Conservation (phyloP, 1,140 invertebrate genomes). For the Trachymyrmex cornetzi region DNA sequence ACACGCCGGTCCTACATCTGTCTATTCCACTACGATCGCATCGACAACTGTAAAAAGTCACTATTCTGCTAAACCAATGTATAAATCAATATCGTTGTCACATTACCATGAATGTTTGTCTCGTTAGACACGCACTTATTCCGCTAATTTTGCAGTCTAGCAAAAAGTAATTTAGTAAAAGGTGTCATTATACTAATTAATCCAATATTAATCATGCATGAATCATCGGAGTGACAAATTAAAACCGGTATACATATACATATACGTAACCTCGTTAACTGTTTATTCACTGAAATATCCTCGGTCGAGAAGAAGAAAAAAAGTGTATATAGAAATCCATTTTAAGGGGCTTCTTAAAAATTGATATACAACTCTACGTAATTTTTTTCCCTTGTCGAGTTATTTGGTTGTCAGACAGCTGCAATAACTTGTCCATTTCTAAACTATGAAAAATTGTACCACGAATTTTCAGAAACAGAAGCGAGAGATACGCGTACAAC, state of each 20-base stretch:
- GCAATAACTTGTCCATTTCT: not conserved
- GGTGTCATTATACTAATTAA: not conserved
- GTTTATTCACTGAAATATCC: not conserved
- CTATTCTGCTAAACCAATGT: not conserved
- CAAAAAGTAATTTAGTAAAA: not conserved
- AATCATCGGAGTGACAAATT: not conserved
- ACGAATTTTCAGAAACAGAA: not conserved
- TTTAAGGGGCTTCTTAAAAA: slow-evolving; percentile 1
- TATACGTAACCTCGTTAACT: not conserved
- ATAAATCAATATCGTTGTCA: slow-evolving; percentile 16
- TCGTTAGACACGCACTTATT: slow-evolving; percentile 28
- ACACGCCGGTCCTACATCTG: not conserved
- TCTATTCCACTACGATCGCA: not conserved
- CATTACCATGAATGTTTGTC: not conserved
- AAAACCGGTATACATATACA: slow-evolving; percentile 3
- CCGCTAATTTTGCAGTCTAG: not conserved
- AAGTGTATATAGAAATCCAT: not conserved
- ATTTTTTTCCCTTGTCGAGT: not conserved
- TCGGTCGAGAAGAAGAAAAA: slow-evolving; percentile 2
- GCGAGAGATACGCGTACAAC: no score
- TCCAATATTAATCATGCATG: slow-evolving; percentile 3
- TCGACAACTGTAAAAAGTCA: not conserved
- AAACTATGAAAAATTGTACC: not conserved
- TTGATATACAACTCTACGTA: not conserved
- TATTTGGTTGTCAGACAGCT: not conserved